Base-by-base conservation (phyloP, 2,888 invertebrate species). In the Nudaria mundana region DNA sequence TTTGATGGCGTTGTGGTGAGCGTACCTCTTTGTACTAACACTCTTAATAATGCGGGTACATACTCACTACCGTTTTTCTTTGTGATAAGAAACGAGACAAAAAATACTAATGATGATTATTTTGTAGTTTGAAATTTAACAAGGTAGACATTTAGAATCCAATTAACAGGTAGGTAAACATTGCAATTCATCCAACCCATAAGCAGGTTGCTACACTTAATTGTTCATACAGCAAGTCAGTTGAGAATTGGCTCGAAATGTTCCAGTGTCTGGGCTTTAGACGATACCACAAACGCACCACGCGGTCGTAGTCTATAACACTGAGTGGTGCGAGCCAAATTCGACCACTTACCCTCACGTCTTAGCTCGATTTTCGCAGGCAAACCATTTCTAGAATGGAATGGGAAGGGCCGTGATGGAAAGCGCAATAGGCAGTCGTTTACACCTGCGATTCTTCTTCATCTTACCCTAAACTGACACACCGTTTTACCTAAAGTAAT, bases 391-490 rank as follows among this genome's bases (percentile, higher is more conserved):
- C 43, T 44, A 42, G 48, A 54, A 45, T 36, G 23, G 23, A 53
- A 47, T 54, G 54, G 64, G 59, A 58, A 56, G 48, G 62, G 66
- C 62, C 54, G 70, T 85, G 83, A 85, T 82, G 81, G 75, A 85
- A 81, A 76, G 76, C 81, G 76, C 81, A 77, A 81, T 82, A 78
- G 79, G 67, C 74, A 78, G 70, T 78, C 76, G 76, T 85, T 84
- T 83, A 84, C 84, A 84, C 85, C 84, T 86, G 83, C 79, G 80
- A 85, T 85, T 85, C 84, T 84, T 85, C 86, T 87, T 83, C 83
- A 81, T 86, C 85, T 84, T 81, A 71, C 80, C 78, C 79, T 81
- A 80, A 86, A 81, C 79, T 72, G 84, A 79, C 76, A 71, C 75
- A 57, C 76, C 79, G 73, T 67, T 86, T 83, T 81, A 76, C 80